Evolutionary conservation across 2,113 vertebrate genomes (phyloP).

Genomic region (Himantopus leucocephalus): DNA sequence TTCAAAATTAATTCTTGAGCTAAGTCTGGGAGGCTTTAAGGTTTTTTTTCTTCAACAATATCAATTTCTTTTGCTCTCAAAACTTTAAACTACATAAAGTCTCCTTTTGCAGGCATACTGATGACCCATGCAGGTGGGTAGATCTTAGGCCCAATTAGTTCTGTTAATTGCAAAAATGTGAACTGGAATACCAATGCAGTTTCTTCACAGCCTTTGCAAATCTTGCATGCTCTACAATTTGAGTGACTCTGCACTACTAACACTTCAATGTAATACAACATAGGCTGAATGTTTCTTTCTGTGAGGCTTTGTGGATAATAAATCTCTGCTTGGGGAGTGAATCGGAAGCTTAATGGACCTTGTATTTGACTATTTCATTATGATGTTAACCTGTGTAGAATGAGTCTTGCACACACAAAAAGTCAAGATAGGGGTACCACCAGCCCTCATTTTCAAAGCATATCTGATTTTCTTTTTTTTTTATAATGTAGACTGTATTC

Average conservation of each 20-base stretch:
- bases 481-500: background rate
- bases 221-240: conserved; percentile 48
- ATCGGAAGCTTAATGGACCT: background rate
- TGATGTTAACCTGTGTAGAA: background rate
- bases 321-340: background rate
- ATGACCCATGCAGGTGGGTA: conserved; percentile 34
- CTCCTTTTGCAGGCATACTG: conserved; percentile 3
- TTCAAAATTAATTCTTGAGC: conserved; percentile 25
- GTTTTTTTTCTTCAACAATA: background rate
- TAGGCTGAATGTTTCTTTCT: background rate
- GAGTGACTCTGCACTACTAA: conserved; percentile 32
- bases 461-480: background rate
- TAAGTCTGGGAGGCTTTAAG: background rate
- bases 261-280: background rate
- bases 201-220: conserved; percentile 19
- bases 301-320: background rate
- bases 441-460: background rate
- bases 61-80: background rate
- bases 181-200: background rate
- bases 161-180: background rate
- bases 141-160: background rate
- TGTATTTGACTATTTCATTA: background rate
- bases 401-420: background rate
- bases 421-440: background rate
- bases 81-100: background rate